Evolutionary conservation across 1,140 invertebrate genomes (phyloP).

Genomic region (Eufriesea mexicana): DNA sequence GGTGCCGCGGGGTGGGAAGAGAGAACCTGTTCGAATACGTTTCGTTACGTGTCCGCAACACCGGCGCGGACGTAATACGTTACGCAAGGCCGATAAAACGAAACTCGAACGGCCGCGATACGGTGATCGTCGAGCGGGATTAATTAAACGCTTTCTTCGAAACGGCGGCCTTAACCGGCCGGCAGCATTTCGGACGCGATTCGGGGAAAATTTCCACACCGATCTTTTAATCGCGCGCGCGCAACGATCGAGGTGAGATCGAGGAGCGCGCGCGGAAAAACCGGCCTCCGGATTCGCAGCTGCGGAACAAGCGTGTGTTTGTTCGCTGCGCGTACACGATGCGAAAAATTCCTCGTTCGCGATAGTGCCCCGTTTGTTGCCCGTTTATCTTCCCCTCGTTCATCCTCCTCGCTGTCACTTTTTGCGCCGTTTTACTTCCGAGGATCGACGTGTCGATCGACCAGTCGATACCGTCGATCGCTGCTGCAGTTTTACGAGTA

Average conservation of each 20-base stretch:
- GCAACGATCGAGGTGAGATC: background rate
- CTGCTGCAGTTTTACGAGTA: too few species aligned
- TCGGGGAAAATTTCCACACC: background rate
- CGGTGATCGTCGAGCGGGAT: slow-evolving; percentile 25
- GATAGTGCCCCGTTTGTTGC: background rate
- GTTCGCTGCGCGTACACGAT: background rate
- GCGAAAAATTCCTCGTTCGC: background rate
- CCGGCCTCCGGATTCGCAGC: background rate
- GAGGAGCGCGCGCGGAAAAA: too few species aligned
- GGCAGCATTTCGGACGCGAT: background rate
- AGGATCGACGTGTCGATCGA: background rate
- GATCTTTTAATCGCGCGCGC: background rate
- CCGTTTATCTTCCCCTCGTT: background rate
- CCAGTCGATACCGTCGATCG: background rate
- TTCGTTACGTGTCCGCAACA: slow-evolving; percentile 31
- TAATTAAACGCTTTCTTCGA: slow-evolving; percentile 52
- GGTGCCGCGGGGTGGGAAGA: background rate
- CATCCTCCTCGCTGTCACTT: background rate
- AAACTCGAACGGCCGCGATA: slow-evolving; percentile 36
- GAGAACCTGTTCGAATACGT: slow-evolving; percentile 49
- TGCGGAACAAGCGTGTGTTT: background rate
- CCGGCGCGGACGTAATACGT: slow-evolving; percentile 41
- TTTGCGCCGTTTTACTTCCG: background rate
- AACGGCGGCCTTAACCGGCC: slow-evolving; percentile 13
- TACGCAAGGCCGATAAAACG: slow-evolving; percentile 52